These are phyloP conservation scores for Polyergus mexicanus DNA, from an alignment of 1,140 invertebrate genomes.

Conservation along the genomic window DNA sequence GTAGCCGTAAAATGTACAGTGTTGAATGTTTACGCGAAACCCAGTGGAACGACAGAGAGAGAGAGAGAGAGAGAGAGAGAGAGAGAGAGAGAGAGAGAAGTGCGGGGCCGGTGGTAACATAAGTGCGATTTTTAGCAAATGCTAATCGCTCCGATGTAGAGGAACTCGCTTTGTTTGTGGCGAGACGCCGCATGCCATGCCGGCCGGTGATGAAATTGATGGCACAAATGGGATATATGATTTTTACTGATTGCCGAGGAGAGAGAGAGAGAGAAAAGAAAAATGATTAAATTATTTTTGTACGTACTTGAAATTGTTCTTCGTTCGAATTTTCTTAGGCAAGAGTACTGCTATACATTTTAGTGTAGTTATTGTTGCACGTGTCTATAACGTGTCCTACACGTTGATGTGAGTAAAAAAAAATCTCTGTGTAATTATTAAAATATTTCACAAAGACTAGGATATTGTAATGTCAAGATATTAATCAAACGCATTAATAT, in stretches of 20 bases:
- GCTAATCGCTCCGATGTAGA: conserved; percentile 12
- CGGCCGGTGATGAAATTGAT: conserved; percentile 25
- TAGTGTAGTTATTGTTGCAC: neutral
- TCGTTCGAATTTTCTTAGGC: conserved; percentile 7
- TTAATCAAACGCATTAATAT: neutral
- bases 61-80: neutral
- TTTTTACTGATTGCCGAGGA: neutral
- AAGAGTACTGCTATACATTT: neutral
- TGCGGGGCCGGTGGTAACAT: neutral
- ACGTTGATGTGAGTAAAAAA: conserved; percentile 19
- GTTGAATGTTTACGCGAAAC: conserved; percentile 54
- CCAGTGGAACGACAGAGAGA: neutral
- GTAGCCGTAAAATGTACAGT: neutral
- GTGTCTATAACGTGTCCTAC: neutral
- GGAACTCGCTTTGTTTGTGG: neutral
- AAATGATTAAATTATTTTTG: neutral
- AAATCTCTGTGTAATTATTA: neutral
- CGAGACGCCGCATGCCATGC: neutral
- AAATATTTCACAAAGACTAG: neutral
- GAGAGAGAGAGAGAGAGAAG: neutral
- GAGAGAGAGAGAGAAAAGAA: neutral
- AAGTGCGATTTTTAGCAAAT: conserved; percentile 33
- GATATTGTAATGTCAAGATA: neutral
- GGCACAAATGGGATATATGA: neutral
- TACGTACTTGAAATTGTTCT: conserved; percentile 30